A percentile compares a stretch with the other conserved stretches of the same genome.
These are phyloP conservation scores for Plutella xylostella DNA, from an alignment of 2,888 invertebrate genomes.

Conservation along the genomic window DNA sequence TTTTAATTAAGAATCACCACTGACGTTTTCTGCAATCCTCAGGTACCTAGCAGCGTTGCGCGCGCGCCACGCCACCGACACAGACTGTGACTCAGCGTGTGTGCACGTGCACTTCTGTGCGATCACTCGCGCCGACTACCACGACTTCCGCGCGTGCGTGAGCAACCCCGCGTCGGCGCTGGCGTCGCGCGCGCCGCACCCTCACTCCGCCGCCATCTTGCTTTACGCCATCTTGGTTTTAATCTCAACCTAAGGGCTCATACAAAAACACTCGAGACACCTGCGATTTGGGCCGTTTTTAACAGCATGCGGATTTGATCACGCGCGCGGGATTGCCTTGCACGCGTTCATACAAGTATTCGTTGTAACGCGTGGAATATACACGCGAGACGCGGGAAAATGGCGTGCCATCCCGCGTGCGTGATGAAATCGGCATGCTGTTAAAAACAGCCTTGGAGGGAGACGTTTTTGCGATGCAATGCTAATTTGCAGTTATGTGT, in stretches of 20 bases:
- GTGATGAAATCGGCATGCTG: no score
- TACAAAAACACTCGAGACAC: background rate
- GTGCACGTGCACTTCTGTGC: slow-evolving; percentile 89
- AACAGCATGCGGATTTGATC: no score
- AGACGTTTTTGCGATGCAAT: no score
- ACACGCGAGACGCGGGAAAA: no score
- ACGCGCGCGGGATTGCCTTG: no score
- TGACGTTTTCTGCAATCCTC: no score
- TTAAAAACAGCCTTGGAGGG: no score
- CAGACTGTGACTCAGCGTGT: slow-evolving; percentile 79
- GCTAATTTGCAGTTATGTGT: no score
- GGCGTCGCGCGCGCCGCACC: slow-evolving; percentile 67
- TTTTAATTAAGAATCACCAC: background rate
- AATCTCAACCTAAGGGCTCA: slow-evolving; percentile 17
- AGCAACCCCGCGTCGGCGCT: slow-evolving; percentile 83
- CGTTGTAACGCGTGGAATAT: no score
- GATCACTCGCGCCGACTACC: slow-evolving; percentile 85
- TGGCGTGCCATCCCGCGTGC: no score
- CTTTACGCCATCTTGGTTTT: slow-evolving; percentile 56
- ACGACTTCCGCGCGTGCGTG: slow-evolving; percentile 83
- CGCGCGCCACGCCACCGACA: slow-evolving; percentile 71
- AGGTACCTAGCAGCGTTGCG: slow-evolving; percentile 83
- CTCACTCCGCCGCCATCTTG: slow-evolving; percentile 49
- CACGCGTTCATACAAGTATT: no score
- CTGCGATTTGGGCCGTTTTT: no score